A percentile compares a stretch with the other conserved stretches of the same genome.
Evolutionary conservation across 2,888 invertebrate species (phyloP).

Genomic region (Melieria crassipennis): DNA sequence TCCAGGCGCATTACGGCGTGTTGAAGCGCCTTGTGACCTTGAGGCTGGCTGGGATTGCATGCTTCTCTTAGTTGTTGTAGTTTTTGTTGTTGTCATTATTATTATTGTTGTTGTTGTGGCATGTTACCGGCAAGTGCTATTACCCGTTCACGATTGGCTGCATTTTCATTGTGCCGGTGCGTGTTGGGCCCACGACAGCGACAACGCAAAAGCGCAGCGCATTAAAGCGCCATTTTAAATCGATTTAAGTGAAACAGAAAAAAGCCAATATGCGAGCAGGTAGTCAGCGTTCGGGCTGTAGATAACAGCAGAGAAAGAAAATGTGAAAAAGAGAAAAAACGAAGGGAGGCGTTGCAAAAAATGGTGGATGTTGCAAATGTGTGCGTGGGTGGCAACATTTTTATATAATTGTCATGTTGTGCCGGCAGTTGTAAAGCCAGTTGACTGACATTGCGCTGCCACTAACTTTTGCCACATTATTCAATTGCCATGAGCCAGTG

Average conservation of each 20-base stretch:
- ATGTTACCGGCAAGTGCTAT: background rate
- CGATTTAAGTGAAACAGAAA: background rate
- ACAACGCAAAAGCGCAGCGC: background rate
- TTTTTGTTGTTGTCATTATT: background rate
- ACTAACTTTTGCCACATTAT: no score
- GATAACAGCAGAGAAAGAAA: background rate
- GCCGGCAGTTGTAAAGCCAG: no score
- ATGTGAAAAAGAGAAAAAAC: background rate
- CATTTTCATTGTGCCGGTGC: background rate
- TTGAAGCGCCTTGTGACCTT: background rate
- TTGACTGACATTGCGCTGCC: no score
- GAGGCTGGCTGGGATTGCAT: background rate
- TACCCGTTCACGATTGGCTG: background rate
- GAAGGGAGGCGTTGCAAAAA: no score
- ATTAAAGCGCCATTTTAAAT: constrained; percentile 1
- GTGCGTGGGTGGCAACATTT: no score
- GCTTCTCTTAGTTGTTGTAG: background rate
- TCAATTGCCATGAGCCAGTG: no score
- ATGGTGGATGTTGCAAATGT: no score
- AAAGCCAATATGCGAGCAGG: no score
- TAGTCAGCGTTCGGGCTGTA: background rate
- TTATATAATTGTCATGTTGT: no score
- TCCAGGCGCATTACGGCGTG: background rate
- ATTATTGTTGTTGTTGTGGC: background rate
- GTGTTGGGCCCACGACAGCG: background rate